Conservation (phyloP, 2,888 invertebrate species). For the Andrena dorsata region DNA sequence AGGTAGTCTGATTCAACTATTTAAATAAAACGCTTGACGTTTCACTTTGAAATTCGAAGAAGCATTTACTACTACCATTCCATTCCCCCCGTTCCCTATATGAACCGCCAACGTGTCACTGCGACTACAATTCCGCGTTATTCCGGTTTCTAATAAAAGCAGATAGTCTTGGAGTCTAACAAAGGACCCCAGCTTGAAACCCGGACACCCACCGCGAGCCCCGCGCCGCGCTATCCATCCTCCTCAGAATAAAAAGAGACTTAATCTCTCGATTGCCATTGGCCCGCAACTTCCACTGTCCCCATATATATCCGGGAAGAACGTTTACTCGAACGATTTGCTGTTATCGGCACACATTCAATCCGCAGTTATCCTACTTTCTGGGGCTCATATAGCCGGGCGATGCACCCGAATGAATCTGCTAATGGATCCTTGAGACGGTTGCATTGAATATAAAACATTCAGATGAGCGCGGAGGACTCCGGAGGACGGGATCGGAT, state of each 20-base stretch:
- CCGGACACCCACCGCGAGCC: neutral
- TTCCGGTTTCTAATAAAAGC: constrained; percentile 2
- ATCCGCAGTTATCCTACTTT: constrained; percentile 54
- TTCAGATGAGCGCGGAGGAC: neutral
- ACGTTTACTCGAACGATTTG: constrained; percentile 51
- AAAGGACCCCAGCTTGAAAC: constrained; percentile 8
- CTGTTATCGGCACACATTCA: constrained; percentile 53
- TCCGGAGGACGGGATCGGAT: neutral
- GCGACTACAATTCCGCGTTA: neutral
- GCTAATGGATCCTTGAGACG: constrained; percentile 47
- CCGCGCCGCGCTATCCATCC: constrained; percentile 19
- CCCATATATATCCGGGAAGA: constrained; percentile 28
- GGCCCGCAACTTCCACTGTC: constrained; percentile 44
- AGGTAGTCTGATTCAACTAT: too few relatives aligned
- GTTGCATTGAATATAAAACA: constrained; percentile 46
- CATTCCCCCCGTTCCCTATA: neutral
- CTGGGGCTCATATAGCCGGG: constrained; percentile 32
- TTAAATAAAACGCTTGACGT: neutral
- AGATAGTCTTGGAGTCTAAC: neutral
- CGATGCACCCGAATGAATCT: constrained; percentile 50
- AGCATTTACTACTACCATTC: neutral
- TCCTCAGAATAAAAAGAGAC: constrained; percentile 34
- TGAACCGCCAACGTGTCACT: neutral
- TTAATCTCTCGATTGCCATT: constrained; percentile 53
- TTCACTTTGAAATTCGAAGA: neutral